These are phyloP conservation scores for Pelagia noctiluca DNA, from an alignment of 30 jellyfish, hydroid and myxozoan species.

Conservation along the genomic window DNA sequence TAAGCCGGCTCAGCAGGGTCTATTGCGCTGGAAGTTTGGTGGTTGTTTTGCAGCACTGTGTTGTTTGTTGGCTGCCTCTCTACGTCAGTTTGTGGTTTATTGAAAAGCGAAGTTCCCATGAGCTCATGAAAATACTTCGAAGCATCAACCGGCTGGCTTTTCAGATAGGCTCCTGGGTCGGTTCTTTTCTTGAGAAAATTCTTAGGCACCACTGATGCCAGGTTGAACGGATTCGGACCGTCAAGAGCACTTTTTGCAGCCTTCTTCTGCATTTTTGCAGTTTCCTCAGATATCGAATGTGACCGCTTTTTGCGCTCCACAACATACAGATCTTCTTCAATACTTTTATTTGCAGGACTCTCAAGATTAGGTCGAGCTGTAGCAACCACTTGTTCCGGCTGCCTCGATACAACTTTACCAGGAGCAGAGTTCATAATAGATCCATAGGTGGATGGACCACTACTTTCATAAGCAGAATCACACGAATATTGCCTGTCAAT, in stretches of 20 bases:
- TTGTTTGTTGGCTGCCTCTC: neutral
- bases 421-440: neutral
- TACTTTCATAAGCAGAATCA: slow-evolving; percentile 27
- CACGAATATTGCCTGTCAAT: neutral
- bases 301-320: slow-evolving; percentile 52
- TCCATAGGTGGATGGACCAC: neutral
- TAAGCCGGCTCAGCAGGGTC: slow-evolving; percentile 19
- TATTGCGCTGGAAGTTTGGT: neutral
- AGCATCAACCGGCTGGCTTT: slow-evolving; percentile 50
- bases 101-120: neutral
- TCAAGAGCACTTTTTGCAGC: slow-evolving; percentile 84
- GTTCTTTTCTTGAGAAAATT: slow-evolving; percentile 53
- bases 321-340: neutral
- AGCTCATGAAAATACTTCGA: slow-evolving; percentile 31
- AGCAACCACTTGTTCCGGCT: neutral
- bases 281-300: slow-evolving; percentile 43
- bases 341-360: neutral
- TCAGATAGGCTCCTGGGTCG: slow-evolving; percentile 7
- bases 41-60: slow-evolving; percentile 16
- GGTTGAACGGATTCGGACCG: slow-evolving; percentile 86
- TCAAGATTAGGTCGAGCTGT: neutral
- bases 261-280: slow-evolving; percentile 47
- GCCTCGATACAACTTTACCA: neutral
- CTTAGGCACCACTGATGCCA: slow-evolving; percentile 68
- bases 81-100: neutral